Percentiles rank a stretch among this genome's conserved stretches.
phyloP scores from a whole-genome alignment of 2,113 vertebrate genomes.

The Pitta sordida region DNA sequence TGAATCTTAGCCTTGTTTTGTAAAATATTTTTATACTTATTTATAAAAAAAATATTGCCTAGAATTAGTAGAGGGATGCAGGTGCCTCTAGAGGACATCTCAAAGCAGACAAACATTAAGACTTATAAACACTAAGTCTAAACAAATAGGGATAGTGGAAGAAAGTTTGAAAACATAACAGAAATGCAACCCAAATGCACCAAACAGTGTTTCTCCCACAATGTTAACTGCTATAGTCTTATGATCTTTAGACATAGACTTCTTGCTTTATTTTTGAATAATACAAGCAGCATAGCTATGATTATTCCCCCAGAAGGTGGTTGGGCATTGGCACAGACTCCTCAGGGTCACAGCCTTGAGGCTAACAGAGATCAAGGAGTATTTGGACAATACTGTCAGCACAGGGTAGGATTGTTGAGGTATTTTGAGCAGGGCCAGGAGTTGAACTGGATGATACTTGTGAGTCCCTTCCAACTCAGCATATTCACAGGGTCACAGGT shows the following conservation, averaged over 20 bases:
- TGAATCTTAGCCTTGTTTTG: background rate
- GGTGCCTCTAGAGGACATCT: background rate
- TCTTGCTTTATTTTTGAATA: background rate
- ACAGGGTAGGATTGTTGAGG: too few species aligned
- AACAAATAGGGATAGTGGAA: background rate
- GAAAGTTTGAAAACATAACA: background rate
- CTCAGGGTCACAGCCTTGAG: background rate
- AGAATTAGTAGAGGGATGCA: background rate
- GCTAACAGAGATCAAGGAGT: background rate
- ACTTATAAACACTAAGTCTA: background rate
- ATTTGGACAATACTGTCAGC: background rate
- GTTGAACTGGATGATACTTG: background rate
- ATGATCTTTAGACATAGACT: background rate
- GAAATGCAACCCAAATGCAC: background rate
- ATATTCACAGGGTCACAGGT: too few species aligned
- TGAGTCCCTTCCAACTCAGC: background rate
- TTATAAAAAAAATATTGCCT: background rate
- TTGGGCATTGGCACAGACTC: background rate
- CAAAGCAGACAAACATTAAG: background rate
- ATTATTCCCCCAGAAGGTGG: background rate
- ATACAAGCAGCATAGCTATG: background rate
- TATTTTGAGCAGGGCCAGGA: background rate
- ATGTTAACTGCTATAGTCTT: background rate
- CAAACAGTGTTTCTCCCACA: background rate
- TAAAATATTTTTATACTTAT: background rate